Evolutionary conservation across 2,113 vertebrate species (phyloP).

Genomic region (human (Homo sapiens)): GRCh38 chr2:87736001-87736500

Average conservation of each 20-base stretch:
- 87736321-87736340: not conserved
- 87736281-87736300: not conserved
- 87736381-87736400: too few species aligned
- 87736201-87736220: not conserved
- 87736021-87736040: not conserved
- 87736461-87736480: too few species aligned
- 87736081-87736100: not conserved
- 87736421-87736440: too few species aligned
- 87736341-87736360: not conserved
- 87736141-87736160: not conserved
- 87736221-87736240: not conserved
- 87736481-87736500: too few species aligned
- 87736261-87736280: not conserved
- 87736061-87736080: not conserved
- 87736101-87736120: not conserved
- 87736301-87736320: not conserved
- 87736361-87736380: not conserved
- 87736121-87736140: not conserved
- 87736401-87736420: too few species aligned
- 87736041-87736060: not conserved
- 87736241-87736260: not conserved
- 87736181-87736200: not conserved
- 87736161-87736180: not conserved
- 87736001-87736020: not conserved
- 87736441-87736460: too few species aligned